Percentiles rank a stretch among this genome's conserved stretches.
Evolutionary conservation across 1,140 invertebrate species (phyloP).

Genomic region (Heliothis subflexa): DNA sequence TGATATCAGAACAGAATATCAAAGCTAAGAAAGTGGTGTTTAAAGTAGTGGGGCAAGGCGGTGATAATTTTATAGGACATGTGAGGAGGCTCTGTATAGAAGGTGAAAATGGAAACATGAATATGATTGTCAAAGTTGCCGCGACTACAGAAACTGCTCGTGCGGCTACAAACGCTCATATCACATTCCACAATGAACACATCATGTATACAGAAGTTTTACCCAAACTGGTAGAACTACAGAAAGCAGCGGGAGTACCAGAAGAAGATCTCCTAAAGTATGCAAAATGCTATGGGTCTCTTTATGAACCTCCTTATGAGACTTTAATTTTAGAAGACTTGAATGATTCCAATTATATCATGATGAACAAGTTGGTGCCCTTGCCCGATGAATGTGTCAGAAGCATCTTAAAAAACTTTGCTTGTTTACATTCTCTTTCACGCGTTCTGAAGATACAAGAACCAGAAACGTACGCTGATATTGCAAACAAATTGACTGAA

Average conservation of each 20-base stretch:
- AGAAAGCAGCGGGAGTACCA: conserved; percentile 61
- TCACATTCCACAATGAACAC: conserved; percentile 63
- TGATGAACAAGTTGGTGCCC: conserved; percentile 53
- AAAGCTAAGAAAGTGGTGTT: conserved; percentile 53
- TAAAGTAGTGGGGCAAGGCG: conserved; percentile 55
- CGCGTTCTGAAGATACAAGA: conserved; percentile 49
- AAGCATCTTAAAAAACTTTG: conserved; percentile 49
- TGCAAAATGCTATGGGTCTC: conserved; percentile 75
- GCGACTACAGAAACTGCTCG: not conserved
- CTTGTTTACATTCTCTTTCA: conserved; percentile 55
- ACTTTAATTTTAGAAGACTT: conserved; percentile 59
- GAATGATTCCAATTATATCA: conserved; percentile 43
- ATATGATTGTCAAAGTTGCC: conserved; percentile 48
- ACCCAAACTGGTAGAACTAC: conserved; percentile 69
- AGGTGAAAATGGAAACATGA: conserved; percentile 44
- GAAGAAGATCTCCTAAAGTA: conserved; percentile 62
- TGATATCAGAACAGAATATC: conserved; percentile 55
- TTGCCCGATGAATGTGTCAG: conserved; percentile 50
- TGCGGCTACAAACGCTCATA: not conserved
- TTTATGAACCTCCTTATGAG: conserved; percentile 53
- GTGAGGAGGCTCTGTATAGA: conserved; percentile 52
- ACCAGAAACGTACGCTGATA: conserved; percentile 43
- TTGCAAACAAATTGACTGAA: conserved; percentile 43
- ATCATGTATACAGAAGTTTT: conserved; percentile 70
- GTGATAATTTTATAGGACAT: conserved; percentile 61